These are phyloP conservation scores for Gila orcuttii DNA, from an alignment of 2,113 vertebrate species.

Conservation along the genomic window DNA sequence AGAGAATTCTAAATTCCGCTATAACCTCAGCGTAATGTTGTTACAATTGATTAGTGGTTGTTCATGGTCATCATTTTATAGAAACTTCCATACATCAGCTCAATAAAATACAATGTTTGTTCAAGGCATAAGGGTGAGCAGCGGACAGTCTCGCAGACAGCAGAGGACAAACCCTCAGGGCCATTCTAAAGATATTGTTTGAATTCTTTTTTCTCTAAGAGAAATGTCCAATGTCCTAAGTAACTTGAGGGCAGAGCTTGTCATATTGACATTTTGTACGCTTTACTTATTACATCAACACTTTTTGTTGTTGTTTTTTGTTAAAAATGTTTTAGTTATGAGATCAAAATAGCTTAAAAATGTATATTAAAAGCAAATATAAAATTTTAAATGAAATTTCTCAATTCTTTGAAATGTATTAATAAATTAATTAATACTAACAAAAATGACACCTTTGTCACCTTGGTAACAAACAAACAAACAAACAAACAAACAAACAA, in stretches of 20 bases:
- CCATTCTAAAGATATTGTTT: constrained; percentile 21
- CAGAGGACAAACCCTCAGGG: constrained; percentile 21
- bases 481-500: neutral
- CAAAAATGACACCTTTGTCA: neutral
- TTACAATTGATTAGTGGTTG: constrained; percentile 8
- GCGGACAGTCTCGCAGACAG: constrained; percentile 16
- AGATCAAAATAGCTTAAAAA: neutral
- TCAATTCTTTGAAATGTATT: neutral
- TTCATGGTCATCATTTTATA: neutral
- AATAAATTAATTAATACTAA: neutral
- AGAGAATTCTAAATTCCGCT: neutral
- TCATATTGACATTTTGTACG: neutral
- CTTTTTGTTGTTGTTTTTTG: neutral
- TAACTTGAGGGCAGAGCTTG: neutral
- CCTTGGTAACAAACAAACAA: neutral
- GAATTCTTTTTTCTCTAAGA: neutral
- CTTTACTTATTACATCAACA: neutral
- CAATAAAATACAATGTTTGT: constrained; percentile 1
- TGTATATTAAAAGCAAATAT: neutral
- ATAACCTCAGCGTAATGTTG: neutral
- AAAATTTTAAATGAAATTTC: neutral
- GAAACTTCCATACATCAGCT: neutral
- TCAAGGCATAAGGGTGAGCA: neutral
- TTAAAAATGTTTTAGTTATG: neutral
- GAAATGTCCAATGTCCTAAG: constrained; percentile 2